Evolutionary conservation across 92 coral and sea anemone genomes (phyloP), one percentile per base, ranked within the genome.

Genomic region (Siderastrea siderea): DNA sequence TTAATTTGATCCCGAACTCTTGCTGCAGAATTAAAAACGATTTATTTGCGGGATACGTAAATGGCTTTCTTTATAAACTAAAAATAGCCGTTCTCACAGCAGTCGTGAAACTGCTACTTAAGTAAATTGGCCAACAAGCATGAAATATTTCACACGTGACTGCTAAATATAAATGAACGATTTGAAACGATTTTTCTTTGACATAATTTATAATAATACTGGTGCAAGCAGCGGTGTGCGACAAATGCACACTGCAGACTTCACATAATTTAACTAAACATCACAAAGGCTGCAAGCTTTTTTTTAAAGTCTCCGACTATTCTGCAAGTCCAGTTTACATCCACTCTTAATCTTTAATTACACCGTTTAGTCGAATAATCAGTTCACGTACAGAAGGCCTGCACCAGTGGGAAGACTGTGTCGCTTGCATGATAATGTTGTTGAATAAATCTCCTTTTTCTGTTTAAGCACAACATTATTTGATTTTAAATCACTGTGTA

Each of bases 401-500:
- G 16, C 44, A 14, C 13, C 54, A 46, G 60, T 77, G 79, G 15
- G 59, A 43, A 43, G 11, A 16, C 26, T 77, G 66, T 44, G 77
- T 76, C 47, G 79, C 71, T n/a, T 54, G 51, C 7, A 2, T 6
- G 14, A 76, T 72, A 61, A 86, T 58, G 43, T 75, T 75, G 47
- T 54, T 14, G 65, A 88, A 88, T 26, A 62, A 63, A 26, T 2
- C 48, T 47, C 77, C 8, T 59, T 72, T 19, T 19, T 11, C 8
- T 47, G 64, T 76, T 85, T 66, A 59, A 85, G 90, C 3, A 90
- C 71, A 13, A 90, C 93, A 81, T 90, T 90, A 71, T 90, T 90
- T 2, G 90, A 75, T 82, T 90, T 90, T 46, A 84, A 83, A 55
- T 90, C 93, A 77, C 79, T 90, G 82, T 89, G 89, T 5, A 89